These are phyloP conservation scores for Melanotaenia boesemani DNA, from an alignment of 2,797 vertebrate genomes.

Conservation along the genomic window DNA sequence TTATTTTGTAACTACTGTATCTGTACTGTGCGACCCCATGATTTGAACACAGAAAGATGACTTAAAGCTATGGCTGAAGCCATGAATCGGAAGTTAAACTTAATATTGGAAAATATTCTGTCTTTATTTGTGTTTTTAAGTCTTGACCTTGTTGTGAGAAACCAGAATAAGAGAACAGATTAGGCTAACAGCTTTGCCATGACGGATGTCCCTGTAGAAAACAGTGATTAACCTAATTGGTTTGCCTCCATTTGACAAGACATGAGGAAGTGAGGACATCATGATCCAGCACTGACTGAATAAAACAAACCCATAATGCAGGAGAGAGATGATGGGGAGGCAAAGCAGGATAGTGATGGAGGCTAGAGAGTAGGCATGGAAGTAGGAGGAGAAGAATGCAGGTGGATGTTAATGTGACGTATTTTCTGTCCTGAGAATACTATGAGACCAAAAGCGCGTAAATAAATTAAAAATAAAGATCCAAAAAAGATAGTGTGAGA, in stretches of 20 bases:
- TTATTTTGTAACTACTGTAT: slow-evolving; percentile 36
- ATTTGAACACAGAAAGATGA: not conserved
- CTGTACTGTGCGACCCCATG: not conserved
- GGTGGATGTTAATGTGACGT: slow-evolving; percentile 26
- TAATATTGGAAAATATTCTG: not conserved
- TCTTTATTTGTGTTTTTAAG: not conserved
- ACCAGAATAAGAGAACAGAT: not conserved
- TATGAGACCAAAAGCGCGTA: slow-evolving; percentile 49
- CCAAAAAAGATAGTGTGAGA: slow-evolving; percentile 17
- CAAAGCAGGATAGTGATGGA: not conserved
- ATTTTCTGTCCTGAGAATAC: slow-evolving; percentile 46
- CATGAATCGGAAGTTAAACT: slow-evolving; percentile 1
- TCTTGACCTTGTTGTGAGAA: not conserved
- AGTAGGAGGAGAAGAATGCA: not conserved
- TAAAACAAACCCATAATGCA: slow-evolving; percentile 1
- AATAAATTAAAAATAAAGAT: slow-evolving; percentile 38
- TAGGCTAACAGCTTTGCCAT: slow-evolving; percentile 2
- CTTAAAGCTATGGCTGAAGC: not conserved
- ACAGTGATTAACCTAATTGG: slow-evolving; percentile 29
- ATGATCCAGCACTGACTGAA: slow-evolving; percentile 6
- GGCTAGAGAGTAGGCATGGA: slow-evolving; percentile 9
- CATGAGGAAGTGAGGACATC: slow-evolving; percentile 9
- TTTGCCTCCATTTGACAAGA: slow-evolving; percentile 11
- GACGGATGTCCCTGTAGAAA: slow-evolving; percentile 16
- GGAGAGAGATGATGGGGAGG: not conserved